Evolutionary conservation across 1,140 invertebrate species (phyloP).

Genomic region (Drosophila watanabei): DNA sequence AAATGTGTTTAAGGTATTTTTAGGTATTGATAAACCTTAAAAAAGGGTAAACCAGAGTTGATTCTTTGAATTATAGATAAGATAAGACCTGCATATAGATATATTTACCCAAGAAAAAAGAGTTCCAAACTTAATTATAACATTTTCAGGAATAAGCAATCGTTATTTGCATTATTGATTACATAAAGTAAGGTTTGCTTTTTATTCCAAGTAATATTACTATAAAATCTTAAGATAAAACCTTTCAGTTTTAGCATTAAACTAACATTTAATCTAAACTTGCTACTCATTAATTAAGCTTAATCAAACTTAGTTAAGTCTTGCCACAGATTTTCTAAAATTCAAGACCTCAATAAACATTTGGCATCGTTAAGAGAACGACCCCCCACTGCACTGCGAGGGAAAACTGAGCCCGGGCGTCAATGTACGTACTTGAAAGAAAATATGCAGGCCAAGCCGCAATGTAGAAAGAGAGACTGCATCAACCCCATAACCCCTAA

Average conservation of each 20-base stretch:
- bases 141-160: background rate
- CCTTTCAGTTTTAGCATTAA: background rate
- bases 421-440: conserved; percentile 81
- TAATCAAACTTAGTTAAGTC: background rate
- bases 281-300: background rate
- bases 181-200: background rate
- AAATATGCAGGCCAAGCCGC: conserved; percentile 74
- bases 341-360: conserved; percentile 25
- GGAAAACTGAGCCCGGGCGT: conserved; percentile 56
- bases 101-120: background rate
- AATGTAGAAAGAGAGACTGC: conserved; percentile 37
- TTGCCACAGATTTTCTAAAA: conserved; percentile 10
- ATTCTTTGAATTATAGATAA: background rate
- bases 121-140: background rate
- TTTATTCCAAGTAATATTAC: background rate
- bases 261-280: background rate
- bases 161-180: background rate
- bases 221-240: background rate
- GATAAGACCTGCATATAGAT: background rate
- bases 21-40: background rate
- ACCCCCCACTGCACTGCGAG: conserved; percentile 18
- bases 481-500: conserved; percentile 20
- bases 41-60: background rate
- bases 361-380: conserved; percentile 23
- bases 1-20: background rate